phyloP scores from a whole-genome alignment of 2,888 invertebrate species.

The Odontomyia ornata region DNA sequence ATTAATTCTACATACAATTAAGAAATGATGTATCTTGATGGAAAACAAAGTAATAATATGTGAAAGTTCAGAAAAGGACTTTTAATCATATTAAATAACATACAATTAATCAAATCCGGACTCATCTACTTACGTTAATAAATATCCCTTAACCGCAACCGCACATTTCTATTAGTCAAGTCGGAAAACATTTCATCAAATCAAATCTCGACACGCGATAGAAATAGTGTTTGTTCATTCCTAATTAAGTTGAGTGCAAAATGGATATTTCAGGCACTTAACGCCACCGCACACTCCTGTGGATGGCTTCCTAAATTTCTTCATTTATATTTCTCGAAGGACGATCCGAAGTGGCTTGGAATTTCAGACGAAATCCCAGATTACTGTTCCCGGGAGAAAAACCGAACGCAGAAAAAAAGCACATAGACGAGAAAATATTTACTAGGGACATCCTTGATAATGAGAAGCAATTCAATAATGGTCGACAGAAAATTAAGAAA shows the following conservation, averaged over 20 bases:
- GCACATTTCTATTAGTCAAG: no score
- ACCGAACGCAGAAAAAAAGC: neutral
- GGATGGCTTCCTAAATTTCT: no score
- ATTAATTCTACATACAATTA: no score
- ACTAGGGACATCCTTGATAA: slow-evolving; percentile 17
- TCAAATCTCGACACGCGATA: neutral
- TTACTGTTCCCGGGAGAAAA: no score
- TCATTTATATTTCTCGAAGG: no score
- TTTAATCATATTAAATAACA: no score
- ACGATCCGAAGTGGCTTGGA: neutral
- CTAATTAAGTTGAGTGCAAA: slow-evolving; percentile 35
- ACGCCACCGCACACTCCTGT: neutral
- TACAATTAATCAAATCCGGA: neutral
- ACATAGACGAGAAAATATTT: slow-evolving; percentile 1
- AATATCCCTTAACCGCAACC: neutral
- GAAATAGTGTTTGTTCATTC: slow-evolving; percentile 2
- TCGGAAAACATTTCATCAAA: neutral
- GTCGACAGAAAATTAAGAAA: slow-evolving; percentile 27
- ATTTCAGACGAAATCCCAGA: neutral
- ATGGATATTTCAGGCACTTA: neutral
- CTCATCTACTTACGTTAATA: neutral
- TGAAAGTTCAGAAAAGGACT: no score
- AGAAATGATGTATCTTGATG: no score
- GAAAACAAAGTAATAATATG: no score
- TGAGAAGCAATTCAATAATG: slow-evolving; percentile 35